A percentile compares a stretch with the other conserved stretches of the same genome.
Conservation (phyloP, 1,140 invertebrate species). For the Diabrotica undecimpunctata region DNA sequence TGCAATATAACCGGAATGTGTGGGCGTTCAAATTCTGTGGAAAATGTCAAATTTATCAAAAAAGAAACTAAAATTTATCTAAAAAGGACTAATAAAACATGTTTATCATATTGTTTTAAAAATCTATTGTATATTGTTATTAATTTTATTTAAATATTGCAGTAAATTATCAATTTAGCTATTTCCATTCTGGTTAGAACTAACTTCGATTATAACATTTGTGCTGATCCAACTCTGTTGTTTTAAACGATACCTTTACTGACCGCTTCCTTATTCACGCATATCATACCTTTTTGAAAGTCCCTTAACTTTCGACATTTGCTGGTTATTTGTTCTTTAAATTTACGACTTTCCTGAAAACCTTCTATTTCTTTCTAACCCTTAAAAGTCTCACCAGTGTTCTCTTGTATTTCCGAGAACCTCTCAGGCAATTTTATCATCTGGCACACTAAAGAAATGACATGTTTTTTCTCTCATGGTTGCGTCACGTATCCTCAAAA, state of each 20-base stretch:
- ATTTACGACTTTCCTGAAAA: background rate
- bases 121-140: no score
- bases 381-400: background rate
- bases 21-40: no score
- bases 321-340: background rate
- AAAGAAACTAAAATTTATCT: no score
- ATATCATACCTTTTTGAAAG: conserved; percentile 3
- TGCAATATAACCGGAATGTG: no score
- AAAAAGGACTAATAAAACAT: no score
- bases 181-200: no score
- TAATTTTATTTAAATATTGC: no score
- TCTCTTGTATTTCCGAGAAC: background rate
- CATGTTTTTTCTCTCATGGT: background rate
- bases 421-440: background rate
- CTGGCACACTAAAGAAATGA: background rate
- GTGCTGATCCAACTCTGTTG: no score
- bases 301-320: background rate
- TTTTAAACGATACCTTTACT: background rate
- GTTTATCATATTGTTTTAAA: no score
- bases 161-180: no score
- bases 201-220: no score
- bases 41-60: no score
- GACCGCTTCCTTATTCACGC: background rate
- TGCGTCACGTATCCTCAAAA: background rate
- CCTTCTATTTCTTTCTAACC: background rate